These are phyloP conservation scores for Diabrotica undecimpunctata DNA, from an alignment of 1,140 invertebrate genomes.

Conservation along the genomic window DNA sequence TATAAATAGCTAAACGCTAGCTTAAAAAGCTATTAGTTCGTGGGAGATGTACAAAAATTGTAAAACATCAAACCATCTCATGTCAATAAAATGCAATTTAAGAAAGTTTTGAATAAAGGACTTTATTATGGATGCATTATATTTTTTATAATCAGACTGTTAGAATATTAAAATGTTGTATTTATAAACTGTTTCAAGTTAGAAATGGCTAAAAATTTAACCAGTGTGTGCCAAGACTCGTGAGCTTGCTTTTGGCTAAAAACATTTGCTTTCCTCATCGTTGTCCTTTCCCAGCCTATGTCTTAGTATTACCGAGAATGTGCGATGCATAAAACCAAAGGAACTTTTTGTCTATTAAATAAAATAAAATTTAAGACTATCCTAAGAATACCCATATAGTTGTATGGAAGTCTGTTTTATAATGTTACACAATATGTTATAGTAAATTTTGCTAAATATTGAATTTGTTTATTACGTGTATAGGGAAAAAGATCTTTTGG, in stretches of 20 bases:
- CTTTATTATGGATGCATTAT: no score
- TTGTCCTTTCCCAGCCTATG: constrained; percentile 22
- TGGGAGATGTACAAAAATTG: no score
- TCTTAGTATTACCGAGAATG: constrained; percentile 29
- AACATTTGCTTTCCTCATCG: constrained; percentile 26
- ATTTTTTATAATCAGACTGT: no score
- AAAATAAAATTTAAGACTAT: neutral
- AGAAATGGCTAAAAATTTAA: constrained; percentile 5
- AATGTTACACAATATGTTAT: no score
- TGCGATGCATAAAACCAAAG: constrained; percentile 20
- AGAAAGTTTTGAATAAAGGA: no score
- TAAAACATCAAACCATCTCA: no score
- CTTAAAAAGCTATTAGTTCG: no score
- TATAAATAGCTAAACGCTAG: no score
- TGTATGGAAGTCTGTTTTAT: no score
- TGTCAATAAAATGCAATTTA: no score
- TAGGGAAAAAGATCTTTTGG: neutral
- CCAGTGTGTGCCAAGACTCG: constrained; percentile 46
- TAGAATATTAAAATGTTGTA: neutral
- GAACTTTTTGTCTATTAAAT: neutral
- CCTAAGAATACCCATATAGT: neutral
- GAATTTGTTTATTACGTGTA: neutral
- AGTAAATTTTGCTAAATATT: no score
- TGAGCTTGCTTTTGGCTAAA: constrained; percentile 34
- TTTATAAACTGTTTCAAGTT: constrained; percentile 13